Base-by-base conservation (phyloP, 2,113 vertebrate species). In the Centropristis striata region DNA sequence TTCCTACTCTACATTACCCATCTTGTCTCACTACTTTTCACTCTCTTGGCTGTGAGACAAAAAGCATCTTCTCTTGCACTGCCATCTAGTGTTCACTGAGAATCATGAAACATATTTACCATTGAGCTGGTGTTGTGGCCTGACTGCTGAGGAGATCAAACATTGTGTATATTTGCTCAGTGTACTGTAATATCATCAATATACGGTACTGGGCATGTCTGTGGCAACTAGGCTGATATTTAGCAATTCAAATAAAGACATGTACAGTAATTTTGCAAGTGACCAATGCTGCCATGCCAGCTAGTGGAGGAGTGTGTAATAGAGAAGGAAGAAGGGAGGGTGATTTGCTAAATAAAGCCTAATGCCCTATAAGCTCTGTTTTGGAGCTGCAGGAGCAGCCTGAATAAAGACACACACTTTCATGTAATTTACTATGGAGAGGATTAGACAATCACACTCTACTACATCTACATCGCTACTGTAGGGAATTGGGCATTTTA, bases 1-100 rank as follows among this genome's bases (percentile, higher is more conserved):
- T 79, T 58, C 51, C 41, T 67, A 65, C 42, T 68, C 32, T 8
- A 5, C 2, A 50, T 23, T 37, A 39, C 23, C 16, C 50, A 20
- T 12, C 42, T 16, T 51, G 0, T 42, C 57, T 66, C 42, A 28
- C 28, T 11, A n/a, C 39, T 54, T 18, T n/a, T 63, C 25, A 2
- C 6, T 80, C 10, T 8, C 54, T 76, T 63, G 41, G 21, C 42
- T 69, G 23, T 2, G 28, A 50, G 21, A 83, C 78, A 78, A 60
- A n/a, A 69, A 73, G 54, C 36, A 89, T 85, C 18, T 74, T 88
- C 15, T 87, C 84, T 85, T 88, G 73, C 54, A 55, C 84, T 86
- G 88, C 72, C 90, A 84, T 74, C 89, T 89, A 85, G 71, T 83
- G 90, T 66, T 78, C 14, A 12, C 2, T 14, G 27, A 57, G 32